These are phyloP conservation scores for Hypocryptadius cinnamomeus DNA, from an alignment of 2,113 vertebrate genomes.

Conservation along the genomic window DNA sequence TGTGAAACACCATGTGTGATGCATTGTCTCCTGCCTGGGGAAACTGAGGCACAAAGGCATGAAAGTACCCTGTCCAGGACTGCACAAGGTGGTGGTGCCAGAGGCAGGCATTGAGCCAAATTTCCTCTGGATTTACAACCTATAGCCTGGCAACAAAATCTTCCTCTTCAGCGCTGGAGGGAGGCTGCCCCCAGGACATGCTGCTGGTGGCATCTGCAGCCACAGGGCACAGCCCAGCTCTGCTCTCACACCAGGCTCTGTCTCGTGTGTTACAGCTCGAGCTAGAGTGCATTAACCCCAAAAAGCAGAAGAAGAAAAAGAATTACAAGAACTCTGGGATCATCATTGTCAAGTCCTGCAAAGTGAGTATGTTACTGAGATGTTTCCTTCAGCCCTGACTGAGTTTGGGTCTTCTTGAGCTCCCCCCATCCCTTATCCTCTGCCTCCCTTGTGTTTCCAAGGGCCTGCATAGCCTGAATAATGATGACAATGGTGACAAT, in stretches of 20 bases:
- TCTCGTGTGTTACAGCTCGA: constrained; percentile 76
- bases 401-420: accelerated
- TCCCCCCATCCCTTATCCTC: not conserved
- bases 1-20: not conserved
- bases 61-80: not conserved
- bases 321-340: constrained; percentile 95
- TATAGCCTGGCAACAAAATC: not conserved
- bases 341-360: constrained; percentile 89
- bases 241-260: not conserved
- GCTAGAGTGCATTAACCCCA: constrained; percentile 95
- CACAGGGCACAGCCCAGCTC: not conserved
- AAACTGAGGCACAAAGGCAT: not conserved
- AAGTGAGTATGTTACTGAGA: constrained; percentile 64
- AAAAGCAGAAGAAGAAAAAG: constrained; percentile 98
- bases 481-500: not conserved
- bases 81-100: not conserved
- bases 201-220: not conserved
- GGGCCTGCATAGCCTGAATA: accelerated
- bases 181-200: not conserved
- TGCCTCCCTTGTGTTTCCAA: not conserved
- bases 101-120: not conserved
- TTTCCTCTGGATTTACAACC: not conserved
- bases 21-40: not conserved
- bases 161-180: not conserved
- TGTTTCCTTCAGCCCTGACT: not conserved